Base-by-base conservation (phyloP, 64 coral and sea anemone genomes). In the Orbicella faveolata region DNA sequence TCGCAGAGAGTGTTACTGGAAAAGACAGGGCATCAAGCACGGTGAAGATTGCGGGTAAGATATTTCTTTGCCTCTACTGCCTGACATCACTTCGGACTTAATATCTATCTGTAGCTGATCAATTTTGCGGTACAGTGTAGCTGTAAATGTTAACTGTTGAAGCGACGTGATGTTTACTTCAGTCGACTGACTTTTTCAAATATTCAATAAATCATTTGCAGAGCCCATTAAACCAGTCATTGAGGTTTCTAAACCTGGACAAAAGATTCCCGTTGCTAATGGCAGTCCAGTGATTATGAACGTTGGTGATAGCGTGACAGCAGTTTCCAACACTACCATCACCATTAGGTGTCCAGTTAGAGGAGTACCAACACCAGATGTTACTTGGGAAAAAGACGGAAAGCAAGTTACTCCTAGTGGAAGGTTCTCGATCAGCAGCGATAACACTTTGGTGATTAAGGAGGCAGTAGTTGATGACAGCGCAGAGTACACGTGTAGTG, bases 301-400 rank as follows among this genome's bases (percentile, higher is more conserved):
- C 63, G 63, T 98, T 70, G 93, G 96, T 23, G 93, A 94, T 52
- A 98, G 90, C 54, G 79, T 98, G 68, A 93, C 83, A 51, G 53
- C 91, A 59, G 53, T 93, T 36, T 81, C 77, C 34, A 89, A 88
- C 19, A 89, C 93, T 20, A 89, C 52, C 21, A n/a, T 98, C 13
- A 62, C 53, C 35, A 94, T 98, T 52, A 78, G 87, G 19, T 98
- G 96, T 79, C 61, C 77, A 39, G 93, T 76, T 34, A 86, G 68
- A n/a, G 96, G 96, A 54, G 57, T 87, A 52, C 96, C 96, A 26
- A 64, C 39, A 75, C 96, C 96, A 23, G 33, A 82, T 12, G 83
- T 98, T 23, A 62, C 66, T 33, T 98, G 96, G 96, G 54, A 26
- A 21, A 98, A 93, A 83, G 88, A 95, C 23, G 83, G 64, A 15